Evolutionary conservation across 2,113 vertebrate species (phyloP), one percentile per base, ranked within the genome.

Genomic region (Apus apus): DNA sequence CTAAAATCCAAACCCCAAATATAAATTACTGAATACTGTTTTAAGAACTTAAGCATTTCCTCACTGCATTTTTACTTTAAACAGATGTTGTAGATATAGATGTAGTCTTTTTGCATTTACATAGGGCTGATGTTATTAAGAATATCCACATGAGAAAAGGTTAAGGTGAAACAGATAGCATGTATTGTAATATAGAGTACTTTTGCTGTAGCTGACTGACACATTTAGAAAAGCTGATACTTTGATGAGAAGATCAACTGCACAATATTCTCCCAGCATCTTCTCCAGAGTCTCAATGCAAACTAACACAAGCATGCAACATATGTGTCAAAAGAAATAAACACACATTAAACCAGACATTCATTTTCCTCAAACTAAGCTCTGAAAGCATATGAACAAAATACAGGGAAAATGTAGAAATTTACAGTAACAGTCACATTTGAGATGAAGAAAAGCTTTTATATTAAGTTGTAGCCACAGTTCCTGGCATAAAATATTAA

Each of bases 181-280:
- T 84, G 78, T 77, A 89, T 68, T 84, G 86, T 84, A 93, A 94
- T 84, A 89, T 2, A 90, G 50, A 85, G 30, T 73, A 91, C 18
- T 46, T 86, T 73, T 79, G 51, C 78, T 77, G 80, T 86, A 83
- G 68, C 53, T 95, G 90, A 89, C 74, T 92, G 86, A 93, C 90
- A 87, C 32, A 0, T 93, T 96, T 91, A 91, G 87, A 75, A 87
- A 96, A 92, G 79, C 79, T 74, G 94, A 65, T 89, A 83, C 90
- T 95, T 96, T 93, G 94, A 96, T 96, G 90, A 94, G 73, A 95
- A 95, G 88, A 93, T 96, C 96, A 96, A 93, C 89, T 82, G 53
- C 54, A 77, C 34, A 75, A 34, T 93, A 96, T 91, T 95, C 86
- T 96, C 91, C 72, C 57, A 87, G 79, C 84, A 94, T 94, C 89